Evolutionary conservation across 2,888 invertebrate genomes (phyloP), one percentile per base, ranked within the genome.

Genomic region (Catonia carolina): DNA sequence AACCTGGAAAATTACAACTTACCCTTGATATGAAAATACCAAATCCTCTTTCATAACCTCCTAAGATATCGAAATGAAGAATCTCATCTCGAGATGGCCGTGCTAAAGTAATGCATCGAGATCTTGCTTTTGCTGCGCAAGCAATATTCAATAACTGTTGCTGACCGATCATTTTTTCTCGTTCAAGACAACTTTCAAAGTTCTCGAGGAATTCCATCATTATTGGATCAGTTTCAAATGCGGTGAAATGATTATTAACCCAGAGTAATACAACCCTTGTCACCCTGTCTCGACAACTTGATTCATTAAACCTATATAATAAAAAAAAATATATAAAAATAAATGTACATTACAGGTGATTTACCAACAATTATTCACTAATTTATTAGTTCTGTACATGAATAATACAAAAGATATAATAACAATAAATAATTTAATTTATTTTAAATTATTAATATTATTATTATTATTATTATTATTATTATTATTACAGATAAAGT

Each of bases 221-320:
- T 59, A 84, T 85, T 18, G 92, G 86, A 74, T 95, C 92, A 5
- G 90, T 94, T 77, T 96, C 96, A 74, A 97, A 97, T 71, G 97
- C 97, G 37, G 94, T 94, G 70, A 96, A 97, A 74, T 97, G 96
- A 74, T 96, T 98, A 74, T 97, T 98, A 1, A 98, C 97, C 99
- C 99, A 99, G 8, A 98, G 80, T 41, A 99, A 77, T 8, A 99
- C 92, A 1, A 99, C 95, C 58, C 98, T 79, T 0, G 97, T 96
- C 3, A 97, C 97, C 70, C 94, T 82, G 73, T 93, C 88, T 63
- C 86, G 75, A 27, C 86, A 78, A 59, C 82, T 77, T 5, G 84
- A 77, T 70, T 94, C 91, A 63, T 86, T 84, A 69, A 96, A 95
- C 71, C 71, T 70, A 10, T 39, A 39, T 6, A 4, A 39, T n/a